Conservation (phyloP, 2,113 vertebrate genomes). For the Corvus moneduloides region DNA sequence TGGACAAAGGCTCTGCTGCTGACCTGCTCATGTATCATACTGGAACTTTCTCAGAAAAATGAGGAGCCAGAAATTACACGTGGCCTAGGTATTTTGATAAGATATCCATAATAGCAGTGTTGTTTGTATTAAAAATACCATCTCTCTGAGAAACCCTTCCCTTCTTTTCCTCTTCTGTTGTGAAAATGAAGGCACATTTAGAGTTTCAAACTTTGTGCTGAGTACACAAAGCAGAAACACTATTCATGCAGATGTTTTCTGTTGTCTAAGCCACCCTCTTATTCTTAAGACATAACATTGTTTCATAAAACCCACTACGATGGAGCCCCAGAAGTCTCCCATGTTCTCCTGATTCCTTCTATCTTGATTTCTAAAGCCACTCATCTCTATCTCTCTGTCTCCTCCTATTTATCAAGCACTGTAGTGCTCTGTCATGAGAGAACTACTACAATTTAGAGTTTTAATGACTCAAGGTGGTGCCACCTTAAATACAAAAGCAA, state of each 20-base stretch:
- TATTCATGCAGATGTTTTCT: background rate
- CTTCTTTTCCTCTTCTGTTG: fast-evolving
- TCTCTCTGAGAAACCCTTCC: background rate
- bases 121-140: background rate
- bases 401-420: background rate
- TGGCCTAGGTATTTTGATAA: background rate
- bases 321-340: background rate
- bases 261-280: background rate
- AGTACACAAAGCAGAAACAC: background rate
- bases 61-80: background rate
- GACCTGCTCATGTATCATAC: background rate
- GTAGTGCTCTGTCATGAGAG: background rate
- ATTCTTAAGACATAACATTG: background rate
- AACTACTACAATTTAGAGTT: background rate
- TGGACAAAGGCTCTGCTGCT: background rate
- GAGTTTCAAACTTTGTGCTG: background rate
- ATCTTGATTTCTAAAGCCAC: background rate
- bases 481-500: conserved; percentile 63
- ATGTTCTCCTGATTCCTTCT: background rate
- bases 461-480: conserved; percentile 5
- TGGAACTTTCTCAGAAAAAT: background rate
- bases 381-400: background rate
- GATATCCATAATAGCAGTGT: background rate
- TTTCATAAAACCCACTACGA: background rate
- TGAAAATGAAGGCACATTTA: background rate